These are phyloP conservation scores for Hydrolagus colliei DNA, from an alignment of 2,797 vertebrate species.

Conservation along the genomic window DNA sequence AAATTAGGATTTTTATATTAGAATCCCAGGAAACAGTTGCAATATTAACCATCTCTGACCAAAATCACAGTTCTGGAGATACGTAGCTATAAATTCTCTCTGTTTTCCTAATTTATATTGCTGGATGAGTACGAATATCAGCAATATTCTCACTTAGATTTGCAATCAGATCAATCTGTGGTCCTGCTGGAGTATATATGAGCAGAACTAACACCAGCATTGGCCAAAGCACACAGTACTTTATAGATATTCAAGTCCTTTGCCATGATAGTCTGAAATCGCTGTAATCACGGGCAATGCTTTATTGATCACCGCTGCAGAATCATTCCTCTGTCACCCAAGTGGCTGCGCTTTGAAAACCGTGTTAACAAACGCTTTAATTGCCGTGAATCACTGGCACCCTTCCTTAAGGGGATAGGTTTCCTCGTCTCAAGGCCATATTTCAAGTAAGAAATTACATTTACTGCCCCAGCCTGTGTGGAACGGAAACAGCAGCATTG, in stretches of 20 bases:
- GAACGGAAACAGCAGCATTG: too few species aligned
- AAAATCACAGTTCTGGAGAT: background rate
- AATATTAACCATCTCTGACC: background rate
- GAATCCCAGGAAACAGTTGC: background rate
- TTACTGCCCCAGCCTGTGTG: background rate
- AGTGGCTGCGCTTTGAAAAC: background rate
- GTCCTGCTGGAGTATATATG: background rate
- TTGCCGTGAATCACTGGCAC: background rate
- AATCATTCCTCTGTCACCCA: constrained; percentile 1
- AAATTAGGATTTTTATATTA: too few species aligned
- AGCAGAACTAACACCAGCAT: background rate
- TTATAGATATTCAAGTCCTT: background rate
- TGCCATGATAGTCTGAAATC: background rate
- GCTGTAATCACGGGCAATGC: background rate
- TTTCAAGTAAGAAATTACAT: background rate
- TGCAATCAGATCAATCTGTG: background rate
- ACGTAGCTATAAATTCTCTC: background rate
- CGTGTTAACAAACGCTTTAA: background rate
- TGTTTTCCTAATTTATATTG: background rate
- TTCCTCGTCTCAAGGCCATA: background rate
- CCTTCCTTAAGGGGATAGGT: background rate
- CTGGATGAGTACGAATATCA: background rate
- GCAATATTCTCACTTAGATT: background rate
- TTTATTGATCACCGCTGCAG: constrained; percentile 14
- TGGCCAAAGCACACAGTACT: background rate